A percentile compares a stretch with the other conserved stretches of the same genome.
phyloP scores from a whole-genome alignment of 2,797 vertebrate species.

The Pelobates cultripes region DNA sequence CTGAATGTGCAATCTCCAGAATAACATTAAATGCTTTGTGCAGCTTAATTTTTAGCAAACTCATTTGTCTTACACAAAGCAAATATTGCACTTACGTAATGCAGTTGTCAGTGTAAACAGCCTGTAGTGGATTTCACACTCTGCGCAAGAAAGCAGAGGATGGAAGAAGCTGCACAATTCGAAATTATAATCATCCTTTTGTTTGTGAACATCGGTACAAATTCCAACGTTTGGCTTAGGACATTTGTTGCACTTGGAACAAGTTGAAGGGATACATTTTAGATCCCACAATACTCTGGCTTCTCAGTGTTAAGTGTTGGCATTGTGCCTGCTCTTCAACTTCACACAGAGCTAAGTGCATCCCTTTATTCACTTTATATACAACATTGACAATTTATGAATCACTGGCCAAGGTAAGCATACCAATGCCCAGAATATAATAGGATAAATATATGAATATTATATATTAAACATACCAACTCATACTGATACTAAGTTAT shows the following conservation, averaged over 20 bases:
- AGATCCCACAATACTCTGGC: not conserved
- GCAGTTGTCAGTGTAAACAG: slow-evolving; percentile 31
- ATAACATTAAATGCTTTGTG: slow-evolving; percentile 7
- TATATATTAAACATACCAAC: not conserved
- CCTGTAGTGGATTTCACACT: slow-evolving; percentile 46
- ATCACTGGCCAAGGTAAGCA: slow-evolving; percentile 1
- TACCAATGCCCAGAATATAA: not conserved
- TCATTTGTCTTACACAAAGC: not conserved
- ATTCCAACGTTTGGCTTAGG: slow-evolving; percentile 30
- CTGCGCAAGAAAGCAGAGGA: slow-evolving; percentile 13
- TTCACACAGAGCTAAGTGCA: not conserved
- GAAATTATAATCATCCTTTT: slow-evolving; percentile 39
- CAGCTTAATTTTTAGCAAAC: slow-evolving; percentile 8
- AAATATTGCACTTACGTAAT: slow-evolving; percentile 31
- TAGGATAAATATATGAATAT: not conserved
- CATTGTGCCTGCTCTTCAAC: not conserved
- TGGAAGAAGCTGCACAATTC: slow-evolving; percentile 2
- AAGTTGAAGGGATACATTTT: not conserved
- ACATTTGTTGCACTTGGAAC: slow-evolving; percentile 23
- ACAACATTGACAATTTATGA: not conserved
- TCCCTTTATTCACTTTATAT: not conserved
- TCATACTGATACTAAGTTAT: not conserved
- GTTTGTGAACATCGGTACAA: slow-evolving; percentile 37
- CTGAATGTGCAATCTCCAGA: not conserved
- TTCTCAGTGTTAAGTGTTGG: slow-evolving; percentile 11